Conservation (phyloP, 2,113 vertebrate species). For the Phycodurus eques region DNA sequence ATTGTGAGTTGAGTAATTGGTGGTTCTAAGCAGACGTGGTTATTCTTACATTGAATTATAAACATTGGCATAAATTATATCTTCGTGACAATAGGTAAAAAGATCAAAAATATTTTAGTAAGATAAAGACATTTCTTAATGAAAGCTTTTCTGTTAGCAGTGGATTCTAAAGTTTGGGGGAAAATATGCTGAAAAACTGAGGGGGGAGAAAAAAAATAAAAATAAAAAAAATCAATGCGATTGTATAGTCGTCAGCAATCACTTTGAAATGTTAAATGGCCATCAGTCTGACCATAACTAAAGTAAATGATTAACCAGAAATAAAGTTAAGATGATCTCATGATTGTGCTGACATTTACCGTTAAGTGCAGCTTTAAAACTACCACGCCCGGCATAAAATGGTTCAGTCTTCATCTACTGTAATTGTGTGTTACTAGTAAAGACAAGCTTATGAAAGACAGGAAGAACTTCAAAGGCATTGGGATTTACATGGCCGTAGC, state of each 20-base stretch:
- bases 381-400: not conserved
- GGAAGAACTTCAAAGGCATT: not conserved
- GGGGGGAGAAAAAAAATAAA: too few species aligned
- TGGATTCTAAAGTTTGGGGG: too few species aligned
- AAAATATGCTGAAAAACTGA: too few species aligned
- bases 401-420: not conserved
- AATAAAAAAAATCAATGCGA: too few species aligned
- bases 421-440: not conserved
- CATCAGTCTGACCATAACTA: not conserved
- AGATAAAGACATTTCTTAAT: not conserved
- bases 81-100: too few species aligned
- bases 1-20: not conserved
- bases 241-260: not conserved
- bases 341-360: not conserved
- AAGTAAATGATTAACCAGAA: not conserved
- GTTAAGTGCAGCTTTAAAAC: not conserved
- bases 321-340: not conserved
- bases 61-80: not conserved
- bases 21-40: not conserved
- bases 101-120: not conserved
- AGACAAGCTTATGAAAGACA: not conserved
- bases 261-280: not conserved
- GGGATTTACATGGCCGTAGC: too few species aligned
- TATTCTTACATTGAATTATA: not conserved
- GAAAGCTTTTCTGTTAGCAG: not conserved